Conservation (phyloP, 2,113 vertebrate genomes). For the Pogonocichla stellata region DNA sequence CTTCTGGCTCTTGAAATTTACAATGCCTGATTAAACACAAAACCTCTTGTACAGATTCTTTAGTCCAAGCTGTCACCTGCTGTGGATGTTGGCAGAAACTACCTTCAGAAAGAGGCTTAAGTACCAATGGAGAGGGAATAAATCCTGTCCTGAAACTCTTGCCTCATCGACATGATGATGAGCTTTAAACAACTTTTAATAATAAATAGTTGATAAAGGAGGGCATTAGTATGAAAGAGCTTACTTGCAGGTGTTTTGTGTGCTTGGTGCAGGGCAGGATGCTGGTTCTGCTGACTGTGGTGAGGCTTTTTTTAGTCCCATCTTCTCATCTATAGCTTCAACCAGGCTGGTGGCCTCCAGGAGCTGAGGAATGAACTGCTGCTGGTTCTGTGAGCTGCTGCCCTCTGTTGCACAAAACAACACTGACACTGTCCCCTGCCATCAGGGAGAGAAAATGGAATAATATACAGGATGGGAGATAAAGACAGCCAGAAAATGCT, state of each 20-base stretch:
- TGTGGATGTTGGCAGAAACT: background rate
- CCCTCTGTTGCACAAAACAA: conserved; percentile 39
- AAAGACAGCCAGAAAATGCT: background rate
- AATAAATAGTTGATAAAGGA: background rate
- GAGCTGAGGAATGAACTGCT: background rate
- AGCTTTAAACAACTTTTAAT: background rate
- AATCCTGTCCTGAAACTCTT: background rate
- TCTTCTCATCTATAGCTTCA: background rate
- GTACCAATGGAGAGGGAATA: background rate
- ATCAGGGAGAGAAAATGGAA: background rate
- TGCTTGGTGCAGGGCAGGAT: background rate
- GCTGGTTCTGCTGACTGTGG: background rate
- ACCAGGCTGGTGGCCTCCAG: background rate
- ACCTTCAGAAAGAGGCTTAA: background rate
- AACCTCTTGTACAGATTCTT: background rate
- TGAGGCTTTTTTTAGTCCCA: background rate
- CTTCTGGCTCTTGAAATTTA: background rate
- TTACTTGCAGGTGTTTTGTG: background rate
- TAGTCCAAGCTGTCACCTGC: background rate
- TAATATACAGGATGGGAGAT: background rate
- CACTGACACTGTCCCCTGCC: background rate
- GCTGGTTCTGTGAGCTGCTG: conserved; percentile 7
- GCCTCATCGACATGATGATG: background rate
- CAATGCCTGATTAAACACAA: background rate
- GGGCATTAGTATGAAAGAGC: background rate